A percentile compares a stretch with the other conserved stretches of the same genome.
These are phyloP conservation scores for Heptranchias perlo DNA, from an alignment of 2,113 vertebrate genomes.

Conservation along the genomic window DNA sequence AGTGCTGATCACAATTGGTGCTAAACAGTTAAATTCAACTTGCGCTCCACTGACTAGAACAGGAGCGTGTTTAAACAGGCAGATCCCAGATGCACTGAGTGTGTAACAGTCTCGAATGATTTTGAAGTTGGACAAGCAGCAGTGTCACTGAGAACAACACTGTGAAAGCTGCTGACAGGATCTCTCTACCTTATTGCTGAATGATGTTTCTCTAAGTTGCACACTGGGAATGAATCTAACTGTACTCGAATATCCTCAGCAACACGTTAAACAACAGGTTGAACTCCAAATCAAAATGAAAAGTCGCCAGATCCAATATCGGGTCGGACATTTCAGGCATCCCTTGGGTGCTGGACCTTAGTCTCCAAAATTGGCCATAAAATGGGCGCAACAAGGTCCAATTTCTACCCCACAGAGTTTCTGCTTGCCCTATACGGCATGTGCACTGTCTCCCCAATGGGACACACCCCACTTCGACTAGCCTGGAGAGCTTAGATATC, in stretches of 20 bases:
- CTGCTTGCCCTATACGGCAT: background rate
- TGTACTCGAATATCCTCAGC: background rate
- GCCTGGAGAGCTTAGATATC: background rate
- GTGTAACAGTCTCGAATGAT: too few species aligned
- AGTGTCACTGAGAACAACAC: background rate
- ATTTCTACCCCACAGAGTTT: background rate
- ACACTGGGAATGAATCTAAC: background rate
- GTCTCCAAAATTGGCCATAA: background rate
- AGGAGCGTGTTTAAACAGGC: background rate
- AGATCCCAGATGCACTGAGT: background rate
- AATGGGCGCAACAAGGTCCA: background rate
- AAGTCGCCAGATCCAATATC: too few species aligned
- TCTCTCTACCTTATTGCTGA: background rate
- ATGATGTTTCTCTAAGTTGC: background rate
- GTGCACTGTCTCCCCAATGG: background rate
- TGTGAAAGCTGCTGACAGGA: background rate
- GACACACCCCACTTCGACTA: background rate
- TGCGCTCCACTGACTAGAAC: background rate
- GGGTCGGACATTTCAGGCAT: background rate
- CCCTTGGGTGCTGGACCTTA: too few species aligned
- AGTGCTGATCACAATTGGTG: background rate
- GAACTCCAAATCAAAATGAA: background rate
- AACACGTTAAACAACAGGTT: background rate
- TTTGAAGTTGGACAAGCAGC: background rate
- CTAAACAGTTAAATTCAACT: background rate